Conservation (phyloP, 2,888 invertebrate species). For the Maniola hyperantus region DNA sequence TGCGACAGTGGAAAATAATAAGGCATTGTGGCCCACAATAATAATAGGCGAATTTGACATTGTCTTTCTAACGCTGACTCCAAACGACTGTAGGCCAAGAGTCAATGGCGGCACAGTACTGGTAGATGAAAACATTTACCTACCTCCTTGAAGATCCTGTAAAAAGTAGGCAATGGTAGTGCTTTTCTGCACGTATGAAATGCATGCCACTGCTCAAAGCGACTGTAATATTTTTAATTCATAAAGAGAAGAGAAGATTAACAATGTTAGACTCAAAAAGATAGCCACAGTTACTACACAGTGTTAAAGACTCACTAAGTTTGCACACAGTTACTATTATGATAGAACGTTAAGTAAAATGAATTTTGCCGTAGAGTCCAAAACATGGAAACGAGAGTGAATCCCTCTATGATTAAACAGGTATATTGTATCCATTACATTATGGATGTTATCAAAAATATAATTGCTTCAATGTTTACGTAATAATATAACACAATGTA, state of each 20-base stretch:
- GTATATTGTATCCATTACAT: too few species aligned
- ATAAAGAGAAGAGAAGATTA: neutral
- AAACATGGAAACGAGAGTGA: neutral
- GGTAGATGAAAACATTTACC: neutral
- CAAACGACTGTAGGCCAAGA: conserved; percentile 19
- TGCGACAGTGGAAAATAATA: conserved; percentile 74
- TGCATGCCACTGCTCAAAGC: too few species aligned
- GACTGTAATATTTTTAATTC: neutral
- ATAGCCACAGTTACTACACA: too few species aligned
- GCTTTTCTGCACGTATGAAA: too few species aligned
- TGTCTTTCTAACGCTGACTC: conserved; percentile 28
- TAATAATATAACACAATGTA: too few species aligned
- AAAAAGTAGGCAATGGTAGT: too few species aligned
- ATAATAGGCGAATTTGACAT: conserved; percentile 32
- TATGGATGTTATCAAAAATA: too few species aligned
- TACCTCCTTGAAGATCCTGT: too few species aligned
- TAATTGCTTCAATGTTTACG: too few species aligned
- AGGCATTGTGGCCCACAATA: conserved; percentile 60
- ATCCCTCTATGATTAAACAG: too few species aligned
- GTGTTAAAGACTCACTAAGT: neutral
- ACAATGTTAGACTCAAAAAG: neutral
- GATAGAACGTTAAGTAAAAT: neutral
- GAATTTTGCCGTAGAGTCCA: neutral
- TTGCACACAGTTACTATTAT: neutral
- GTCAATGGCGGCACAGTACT: neutral